phyloP scores from a whole-genome alignment of 2,888 invertebrate genomes.

The Amaurobius ferox region DNA sequence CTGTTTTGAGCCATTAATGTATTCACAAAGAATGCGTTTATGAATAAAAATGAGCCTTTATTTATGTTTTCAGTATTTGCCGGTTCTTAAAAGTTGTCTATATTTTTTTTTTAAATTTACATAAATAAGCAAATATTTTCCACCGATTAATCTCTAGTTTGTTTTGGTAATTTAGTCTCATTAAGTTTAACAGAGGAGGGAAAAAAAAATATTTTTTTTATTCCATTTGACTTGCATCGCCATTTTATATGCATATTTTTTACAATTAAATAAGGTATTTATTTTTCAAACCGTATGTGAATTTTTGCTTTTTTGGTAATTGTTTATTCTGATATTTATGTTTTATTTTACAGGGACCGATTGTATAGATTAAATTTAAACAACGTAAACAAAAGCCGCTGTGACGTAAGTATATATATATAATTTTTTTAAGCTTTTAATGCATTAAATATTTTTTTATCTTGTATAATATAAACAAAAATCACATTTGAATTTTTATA shows the following conservation, averaged over 20 bases:
- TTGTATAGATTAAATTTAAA: constrained; percentile 62
- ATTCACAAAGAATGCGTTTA: too few relatives aligned
- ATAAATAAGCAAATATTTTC: too few relatives aligned
- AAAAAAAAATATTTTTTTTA: neutral
- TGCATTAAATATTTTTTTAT: too few relatives aligned
- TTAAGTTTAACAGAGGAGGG: neutral
- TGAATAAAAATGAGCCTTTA: too few relatives aligned
- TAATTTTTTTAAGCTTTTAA: too few relatives aligned
- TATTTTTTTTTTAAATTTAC: too few relatives aligned
- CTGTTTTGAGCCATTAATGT: too few relatives aligned
- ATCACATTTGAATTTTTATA: too few relatives aligned
- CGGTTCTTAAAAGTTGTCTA: too few relatives aligned
- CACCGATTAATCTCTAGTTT: neutral
- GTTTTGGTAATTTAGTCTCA: constrained; percentile 2
- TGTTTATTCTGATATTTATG: constrained; percentile 23
- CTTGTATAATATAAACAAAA: too few relatives aligned
- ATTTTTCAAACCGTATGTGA: neutral
- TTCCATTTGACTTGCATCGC: neutral
- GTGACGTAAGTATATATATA: constrained; percentile 58
- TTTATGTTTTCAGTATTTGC: too few relatives aligned
- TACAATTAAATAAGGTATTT: constrained; percentile 9
- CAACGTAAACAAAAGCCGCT: constrained; percentile 68
- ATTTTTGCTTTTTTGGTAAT: neutral
- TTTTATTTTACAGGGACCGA: constrained; percentile 56
- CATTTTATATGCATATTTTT: neutral